A percentile compares a stretch with the other conserved stretches of the same genome.
These are phyloP conservation scores for Gorsachius magnificus DNA, from an alignment of 2,797 vertebrate genomes.

Conservation along the genomic window DNA sequence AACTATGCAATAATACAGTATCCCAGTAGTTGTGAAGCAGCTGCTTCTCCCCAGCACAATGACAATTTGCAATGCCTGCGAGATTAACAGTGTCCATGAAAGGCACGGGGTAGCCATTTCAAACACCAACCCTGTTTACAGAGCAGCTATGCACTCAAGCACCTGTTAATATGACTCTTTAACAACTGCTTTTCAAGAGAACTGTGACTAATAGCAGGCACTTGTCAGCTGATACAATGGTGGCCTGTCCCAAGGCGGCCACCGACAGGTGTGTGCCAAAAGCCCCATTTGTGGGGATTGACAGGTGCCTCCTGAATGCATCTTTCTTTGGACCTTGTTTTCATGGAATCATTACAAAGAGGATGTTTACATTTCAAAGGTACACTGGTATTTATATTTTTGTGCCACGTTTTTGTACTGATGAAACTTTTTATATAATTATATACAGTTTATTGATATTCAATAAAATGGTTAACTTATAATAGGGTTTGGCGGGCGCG, in stretches of 20 bases:
- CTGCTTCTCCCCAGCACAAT: slow-evolving; percentile 74
- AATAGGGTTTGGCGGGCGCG: slow-evolving; percentile 8
- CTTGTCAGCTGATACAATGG: slow-evolving; percentile 78
- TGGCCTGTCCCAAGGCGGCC: slow-evolving; percentile 63
- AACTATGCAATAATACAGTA: slow-evolving; percentile 76
- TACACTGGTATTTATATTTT: slow-evolving; percentile 89
- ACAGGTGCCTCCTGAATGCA: slow-evolving; percentile 79
- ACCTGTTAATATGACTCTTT: slow-evolving; percentile 81
- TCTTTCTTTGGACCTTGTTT: slow-evolving; percentile 75
- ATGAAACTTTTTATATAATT: slow-evolving; percentile 82
- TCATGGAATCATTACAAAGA: slow-evolving; percentile 72
- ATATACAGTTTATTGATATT: slow-evolving; percentile 85
- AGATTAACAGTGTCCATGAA: slow-evolving; percentile 74
- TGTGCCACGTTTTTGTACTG: slow-evolving; percentile 83
- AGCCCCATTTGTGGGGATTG: slow-evolving; percentile 76
- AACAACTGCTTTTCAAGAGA: slow-evolving; percentile 80
- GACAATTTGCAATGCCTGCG: slow-evolving; percentile 73
- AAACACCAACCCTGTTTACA: slow-evolving; percentile 77
- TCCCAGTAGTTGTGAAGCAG: slow-evolving; percentile 71
- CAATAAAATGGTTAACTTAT: slow-evolving; percentile 87
- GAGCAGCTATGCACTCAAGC: slow-evolving; percentile 76
- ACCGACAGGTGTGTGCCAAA: slow-evolving; percentile 73
- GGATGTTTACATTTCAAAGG: slow-evolving; percentile 88
- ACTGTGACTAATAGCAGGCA: slow-evolving; percentile 80
- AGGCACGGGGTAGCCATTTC: slow-evolving; percentile 71